Base-by-base conservation (phyloP, 1,140 invertebrate genomes). In the Bombus pyrosoma region DNA sequence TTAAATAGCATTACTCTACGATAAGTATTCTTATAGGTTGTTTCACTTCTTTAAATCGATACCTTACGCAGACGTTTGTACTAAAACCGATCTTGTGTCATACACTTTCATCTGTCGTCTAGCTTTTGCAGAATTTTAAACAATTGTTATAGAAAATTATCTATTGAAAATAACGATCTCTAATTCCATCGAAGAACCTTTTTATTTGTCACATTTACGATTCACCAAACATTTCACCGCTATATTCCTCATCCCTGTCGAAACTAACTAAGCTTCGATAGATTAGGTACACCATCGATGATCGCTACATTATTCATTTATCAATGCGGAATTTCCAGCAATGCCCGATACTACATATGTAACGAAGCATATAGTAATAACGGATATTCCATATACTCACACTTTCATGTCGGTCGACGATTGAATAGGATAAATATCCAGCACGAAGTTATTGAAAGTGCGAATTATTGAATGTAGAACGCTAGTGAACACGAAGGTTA, bases 271-370 rank as follows among this genome's bases (percentile, higher is more conserved):
- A 62, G 13, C 43, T 28, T 57, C 13, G 41, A 13, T 25, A 22
- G 72, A 82, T 82, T 66, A 82, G 43, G 32, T 25, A 47, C 9
- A 39, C 41, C 34, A 75, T 66, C 57, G 41, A 64, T 32, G 62
- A n/a, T 43, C 41, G 71, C 43, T 71, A n/a, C 47, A 78, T 83
- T 83, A 69, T 78, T 83, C 75, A 71, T 69, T 83, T 78, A 78
- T 83, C 82, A 32, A 62, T 15, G 8, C 5, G 68, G 18, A 62
- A 71, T 84, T 59, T 37, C 37, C n/a, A 59, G 25, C 28, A 43
- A n/a, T 34, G 15, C 6, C 2, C 6, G 47, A 53, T 22, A 15
- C 64, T 32, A n/a, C 28, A 28, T 53, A 62, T 71, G 39, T 18
- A 37, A 37, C 4, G 15, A 69, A 15, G 47, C 66, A 32, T 9